phyloP scores from a whole-genome alignment of 2,888 invertebrate species.

The Zaprionus bogoriensis region DNA sequence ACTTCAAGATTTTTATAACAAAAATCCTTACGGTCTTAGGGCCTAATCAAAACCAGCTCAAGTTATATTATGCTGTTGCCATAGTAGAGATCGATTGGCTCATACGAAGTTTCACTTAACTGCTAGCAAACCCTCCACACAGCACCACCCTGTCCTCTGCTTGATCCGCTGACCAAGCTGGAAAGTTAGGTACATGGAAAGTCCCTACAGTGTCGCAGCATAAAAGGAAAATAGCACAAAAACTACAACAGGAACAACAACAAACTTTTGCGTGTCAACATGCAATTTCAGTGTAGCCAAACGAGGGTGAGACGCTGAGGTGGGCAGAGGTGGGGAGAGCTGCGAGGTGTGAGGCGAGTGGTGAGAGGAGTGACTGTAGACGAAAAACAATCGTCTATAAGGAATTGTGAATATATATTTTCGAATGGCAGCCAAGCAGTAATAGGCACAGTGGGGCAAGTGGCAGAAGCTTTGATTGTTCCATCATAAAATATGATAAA shows the following conservation, averaged over 20 bases:
- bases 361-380: too few relatives aligned
- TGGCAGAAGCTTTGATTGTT: neutral
- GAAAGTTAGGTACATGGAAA: slow-evolving; percentile 28
- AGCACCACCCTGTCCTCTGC: neutral
- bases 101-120: too few relatives aligned
- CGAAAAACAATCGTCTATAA: slow-evolving; percentile 62
- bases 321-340: neutral
- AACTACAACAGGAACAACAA: slow-evolving; percentile 29
- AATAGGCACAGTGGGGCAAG: slow-evolving; percentile 39
- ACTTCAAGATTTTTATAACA: too few relatives aligned
- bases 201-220: slow-evolving; percentile 71
- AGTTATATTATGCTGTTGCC: too few relatives aligned
- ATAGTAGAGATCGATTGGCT: too few relatives aligned
- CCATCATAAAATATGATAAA: neutral
- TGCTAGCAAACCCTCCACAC: slow-evolving; percentile 6
- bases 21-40: too few relatives aligned
- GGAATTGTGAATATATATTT: slow-evolving; percentile 74
- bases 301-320: slow-evolving; percentile 4
- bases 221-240: slow-evolving; percentile 73
- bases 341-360: neutral
- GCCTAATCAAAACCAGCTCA: too few relatives aligned
- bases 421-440: slow-evolving; percentile 59
- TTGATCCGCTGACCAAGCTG: slow-evolving; percentile 19
- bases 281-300: slow-evolving; percentile 81
- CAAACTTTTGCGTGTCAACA: slow-evolving; percentile 81